Conservation (phyloP, 2,797 vertebrate species). For the Rachycentron canadum region DNA sequence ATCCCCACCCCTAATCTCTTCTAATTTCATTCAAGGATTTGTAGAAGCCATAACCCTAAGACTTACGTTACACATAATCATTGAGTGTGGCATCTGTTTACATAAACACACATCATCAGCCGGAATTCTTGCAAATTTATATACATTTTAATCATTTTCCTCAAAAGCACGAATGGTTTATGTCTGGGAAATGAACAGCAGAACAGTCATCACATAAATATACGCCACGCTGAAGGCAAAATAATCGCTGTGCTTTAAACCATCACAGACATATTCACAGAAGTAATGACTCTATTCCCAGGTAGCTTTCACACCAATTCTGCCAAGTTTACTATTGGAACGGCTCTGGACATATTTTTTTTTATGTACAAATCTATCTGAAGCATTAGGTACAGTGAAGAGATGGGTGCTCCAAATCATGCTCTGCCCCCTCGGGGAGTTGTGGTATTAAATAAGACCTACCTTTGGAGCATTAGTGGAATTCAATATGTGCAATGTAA, state of each 20-base stretch:
- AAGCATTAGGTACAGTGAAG: conserved; percentile 71
- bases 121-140: conserved; percentile 60
- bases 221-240: conserved; percentile 46
- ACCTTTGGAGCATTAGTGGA: conserved; percentile 85
- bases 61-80: conserved; percentile 61
- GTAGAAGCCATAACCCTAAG: conserved; percentile 67
- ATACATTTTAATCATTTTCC: conserved; percentile 62
- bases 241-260: conserved; percentile 53
- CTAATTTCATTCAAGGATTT: conserved; percentile 78
- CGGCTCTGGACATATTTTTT: conserved; percentile 52
- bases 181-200: conserved; percentile 49
- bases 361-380: conserved; percentile 70
- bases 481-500: conserved; percentile 87
- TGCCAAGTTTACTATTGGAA: conserved; percentile 63
- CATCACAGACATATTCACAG: conserved; percentile 37
- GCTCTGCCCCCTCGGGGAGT: conserved; percentile 77
- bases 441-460: conserved; percentile 85
- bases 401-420: conserved; percentile 80
- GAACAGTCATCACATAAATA: conserved; percentile 50
- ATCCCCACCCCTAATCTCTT: conserved; percentile 78
- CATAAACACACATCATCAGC: conserved; percentile 62
- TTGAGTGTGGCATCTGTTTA: conserved; percentile 66
- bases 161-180: conserved; percentile 61
- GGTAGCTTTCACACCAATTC: conserved; percentile 61
- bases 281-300: conserved; percentile 56